Evolutionary conservation across 2,888 invertebrate species (phyloP).

Genomic region (Drosophila neonasuta): DNA sequence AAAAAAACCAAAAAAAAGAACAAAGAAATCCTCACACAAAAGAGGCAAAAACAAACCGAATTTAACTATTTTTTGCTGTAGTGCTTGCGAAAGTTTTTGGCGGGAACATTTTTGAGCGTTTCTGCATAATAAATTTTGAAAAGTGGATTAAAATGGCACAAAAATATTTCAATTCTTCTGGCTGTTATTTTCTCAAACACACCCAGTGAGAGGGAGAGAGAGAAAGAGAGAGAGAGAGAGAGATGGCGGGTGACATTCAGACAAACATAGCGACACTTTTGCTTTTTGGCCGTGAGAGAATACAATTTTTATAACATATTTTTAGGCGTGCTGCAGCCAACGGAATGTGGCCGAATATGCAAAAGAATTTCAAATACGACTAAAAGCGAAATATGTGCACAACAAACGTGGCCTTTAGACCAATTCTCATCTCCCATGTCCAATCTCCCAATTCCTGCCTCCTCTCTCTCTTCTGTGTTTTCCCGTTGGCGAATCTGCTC

Average conservation of each 20-base stretch:
- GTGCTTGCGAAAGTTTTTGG: slow-evolving; percentile 46
- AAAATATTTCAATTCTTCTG: slow-evolving; percentile 46
- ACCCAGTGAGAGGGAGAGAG: neutral
- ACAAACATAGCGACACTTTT: slow-evolving; percentile 41
- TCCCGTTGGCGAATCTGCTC: slow-evolving; percentile 16
- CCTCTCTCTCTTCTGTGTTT: neutral
- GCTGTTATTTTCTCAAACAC: slow-evolving; percentile 6
- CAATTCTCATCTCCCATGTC: no score
- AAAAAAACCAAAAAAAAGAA: slow-evolving; percentile 13
- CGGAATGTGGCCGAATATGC: slow-evolving; percentile 28
- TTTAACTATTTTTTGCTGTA: slow-evolving; percentile 7
- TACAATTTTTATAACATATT: slow-evolving; percentile 55
- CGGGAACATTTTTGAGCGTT: slow-evolving; percentile 58
- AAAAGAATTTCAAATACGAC: slow-evolving; percentile 27
- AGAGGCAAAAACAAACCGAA: neutral
- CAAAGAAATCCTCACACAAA: slow-evolving; percentile 1
- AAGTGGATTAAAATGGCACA: slow-evolving; percentile 67
- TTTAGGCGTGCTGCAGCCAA: slow-evolving; percentile 46
- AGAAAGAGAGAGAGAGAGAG: neutral
- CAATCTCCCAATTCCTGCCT: neutral
- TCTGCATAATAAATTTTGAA: slow-evolving; percentile 71
- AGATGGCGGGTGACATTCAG: neutral
- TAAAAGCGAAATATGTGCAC: slow-evolving; percentile 28
- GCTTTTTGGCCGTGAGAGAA: slow-evolving; percentile 38
- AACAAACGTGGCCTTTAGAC: slow-evolving; percentile 23